Conservation (phyloP, 2,888 invertebrate species). For the Ochlodes sylvanus region DNA sequence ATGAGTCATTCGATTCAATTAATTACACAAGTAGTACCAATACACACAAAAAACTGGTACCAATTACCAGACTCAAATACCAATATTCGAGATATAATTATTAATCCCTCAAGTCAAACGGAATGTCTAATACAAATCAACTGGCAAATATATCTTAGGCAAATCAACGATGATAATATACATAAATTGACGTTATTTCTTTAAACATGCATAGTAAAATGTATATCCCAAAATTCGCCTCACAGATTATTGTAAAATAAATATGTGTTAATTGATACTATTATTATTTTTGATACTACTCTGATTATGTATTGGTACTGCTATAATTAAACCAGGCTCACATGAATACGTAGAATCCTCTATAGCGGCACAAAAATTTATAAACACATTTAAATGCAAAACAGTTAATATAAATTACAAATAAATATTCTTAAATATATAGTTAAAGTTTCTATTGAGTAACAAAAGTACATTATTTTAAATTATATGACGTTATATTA, state of each 20-base stretch:
- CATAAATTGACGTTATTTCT: too few relatives aligned
- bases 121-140: too few relatives aligned
- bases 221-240: too few relatives aligned
- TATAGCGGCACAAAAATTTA: slow-evolving; percentile 32
- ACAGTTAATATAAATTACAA: neutral
- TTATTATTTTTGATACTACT: slow-evolving; percentile 5
- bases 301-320: neutral
- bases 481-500: too few relatives aligned
- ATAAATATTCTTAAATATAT: neutral
- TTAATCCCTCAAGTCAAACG: too few relatives aligned
- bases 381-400: slow-evolving; percentile 9
- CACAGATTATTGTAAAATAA: too few relatives aligned
- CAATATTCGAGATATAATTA: neutral
- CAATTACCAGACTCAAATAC: neutral
- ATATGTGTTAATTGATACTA: neutral
- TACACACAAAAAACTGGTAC: neutral
- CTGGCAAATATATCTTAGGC: too few relatives aligned
- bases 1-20: neutral
- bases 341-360: slow-evolving; percentile 37
- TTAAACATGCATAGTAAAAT: too few relatives aligned
- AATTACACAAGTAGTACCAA: neutral
- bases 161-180: too few relatives aligned
- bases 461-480: too few relatives aligned
- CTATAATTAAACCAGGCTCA: slow-evolving; percentile 21
- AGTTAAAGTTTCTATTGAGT: too few relatives aligned